Base-by-base conservation (phyloP, 2,113 vertebrate genomes). In the Alligator mississippiensis region DNA sequence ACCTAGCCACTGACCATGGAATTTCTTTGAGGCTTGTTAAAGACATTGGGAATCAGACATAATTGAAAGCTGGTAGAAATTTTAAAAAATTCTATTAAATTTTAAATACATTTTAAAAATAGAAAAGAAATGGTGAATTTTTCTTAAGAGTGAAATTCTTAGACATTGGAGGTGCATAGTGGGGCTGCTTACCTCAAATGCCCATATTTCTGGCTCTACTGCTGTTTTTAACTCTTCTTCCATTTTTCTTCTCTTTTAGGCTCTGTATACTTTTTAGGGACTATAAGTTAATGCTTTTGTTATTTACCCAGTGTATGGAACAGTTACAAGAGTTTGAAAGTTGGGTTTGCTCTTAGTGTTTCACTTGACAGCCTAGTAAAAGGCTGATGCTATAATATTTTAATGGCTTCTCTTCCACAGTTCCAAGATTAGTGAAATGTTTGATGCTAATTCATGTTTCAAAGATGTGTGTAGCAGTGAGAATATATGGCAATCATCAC, bases 111-210 rank as follows among this genome's bases (percentile, higher is more conserved):
- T 34, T 34, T 14, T 11, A 74, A 13, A 22, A 22, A 74, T 22
- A 89, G 57, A 10, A 0, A 2, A 72, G 38, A 57, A 57, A 34
- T 30, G 6, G 18, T 34, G 24, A 11, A 75, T 77, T 47, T 27
- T 88, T 82, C 28, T 12, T 47, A 30, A 77, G 59, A 72, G 17
- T 82, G 62, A 82, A 78, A 78, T 17, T 38, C 38, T 62, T 38
- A 58, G 12, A 9, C 11, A 4, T 70, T 74, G 58, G 25, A 30
- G 75, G 55, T 75, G 54, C 89, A 10, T 28, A 4, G 2, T 0
- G 0, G 57, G 25, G 54, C 58, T 86, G 2, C 17, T 79, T 85
- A 47, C 22, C 54, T 80, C 17, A 4, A 22, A 28, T 60, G 16
- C 1, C 4, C 12, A 10, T 57, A 80, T 80, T 74, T 74, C 34